phyloP scores from a whole-genome alignment of 2,888 invertebrate genomes.

The Liodrosophila aerea region DNA sequence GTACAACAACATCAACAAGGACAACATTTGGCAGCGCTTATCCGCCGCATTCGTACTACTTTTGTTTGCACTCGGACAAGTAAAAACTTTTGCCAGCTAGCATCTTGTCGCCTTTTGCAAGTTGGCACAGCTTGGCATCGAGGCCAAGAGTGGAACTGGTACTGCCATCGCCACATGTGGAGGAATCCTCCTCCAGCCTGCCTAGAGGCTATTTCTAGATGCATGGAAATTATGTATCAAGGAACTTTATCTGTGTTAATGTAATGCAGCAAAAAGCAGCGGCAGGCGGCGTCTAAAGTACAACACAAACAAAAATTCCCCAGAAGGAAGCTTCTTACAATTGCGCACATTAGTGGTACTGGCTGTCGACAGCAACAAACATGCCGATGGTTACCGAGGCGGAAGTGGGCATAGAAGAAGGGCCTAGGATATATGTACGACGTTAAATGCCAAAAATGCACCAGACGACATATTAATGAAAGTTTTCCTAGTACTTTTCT shows the following conservation, averaged over 20 bases:
- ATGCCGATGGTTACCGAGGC: neutral
- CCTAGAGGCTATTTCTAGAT: constrained; percentile 60
- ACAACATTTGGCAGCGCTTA: constrained; percentile 71
- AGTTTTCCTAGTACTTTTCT: constrained; percentile 50
- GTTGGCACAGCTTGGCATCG: constrained; percentile 59
- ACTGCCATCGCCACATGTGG: constrained; percentile 53
- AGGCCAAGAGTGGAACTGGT: constrained; percentile 8
- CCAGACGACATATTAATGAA: constrained; percentile 63
- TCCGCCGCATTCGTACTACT: constrained; percentile 55
- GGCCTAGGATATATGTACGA: constrained; percentile 10
- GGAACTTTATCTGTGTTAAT: constrained; percentile 80
- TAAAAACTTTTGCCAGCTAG: constrained; percentile 70
- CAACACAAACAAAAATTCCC: constrained; percentile 49
- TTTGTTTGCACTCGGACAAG: constrained; percentile 63
- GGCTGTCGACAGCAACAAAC: constrained; percentile 21
- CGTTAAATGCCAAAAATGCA: constrained; percentile 31
- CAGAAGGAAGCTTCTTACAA: constrained; percentile 54
- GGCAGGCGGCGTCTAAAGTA: constrained; percentile 41
- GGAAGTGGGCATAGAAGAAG: neutral
- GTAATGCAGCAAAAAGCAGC: constrained; percentile 72
- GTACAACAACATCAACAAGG: neutral
- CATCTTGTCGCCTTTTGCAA: constrained; percentile 75
- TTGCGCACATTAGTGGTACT: constrained; percentile 68
- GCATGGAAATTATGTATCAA: constrained; percentile 75
- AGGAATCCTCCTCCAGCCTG: constrained; percentile 16